Conservation (phyloP, 2,113 vertebrate genomes). For the Poecile atricapillus region DNA sequence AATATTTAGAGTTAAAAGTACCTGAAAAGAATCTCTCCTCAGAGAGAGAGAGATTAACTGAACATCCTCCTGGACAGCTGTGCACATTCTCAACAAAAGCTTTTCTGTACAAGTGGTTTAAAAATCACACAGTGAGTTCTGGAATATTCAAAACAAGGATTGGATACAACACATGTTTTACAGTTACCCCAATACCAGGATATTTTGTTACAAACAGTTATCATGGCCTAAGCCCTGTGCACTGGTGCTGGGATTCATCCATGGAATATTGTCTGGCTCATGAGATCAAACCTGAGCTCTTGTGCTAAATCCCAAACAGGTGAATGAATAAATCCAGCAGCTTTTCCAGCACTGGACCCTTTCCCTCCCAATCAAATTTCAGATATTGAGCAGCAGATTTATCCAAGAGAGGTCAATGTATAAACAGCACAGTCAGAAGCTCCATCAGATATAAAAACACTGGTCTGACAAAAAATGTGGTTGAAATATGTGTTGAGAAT, state of each 20-base stretch:
- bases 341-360: not conserved
- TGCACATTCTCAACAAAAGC: constrained; percentile 2
- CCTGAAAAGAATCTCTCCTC: constrained; percentile 19
- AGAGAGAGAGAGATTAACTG: not conserved
- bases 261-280: not conserved
- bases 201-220: not conserved
- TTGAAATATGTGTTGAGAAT: not conserved
- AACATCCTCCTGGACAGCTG: constrained; percentile 30
- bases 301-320: not conserved
- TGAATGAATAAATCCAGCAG: not conserved
- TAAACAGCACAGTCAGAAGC: constrained; percentile 14
- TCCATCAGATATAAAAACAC: not conserved
- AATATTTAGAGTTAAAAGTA: constrained; percentile 12
- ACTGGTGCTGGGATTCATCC: not conserved
- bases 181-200: not conserved
- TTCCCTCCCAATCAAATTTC: not conserved
- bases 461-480: not conserved
- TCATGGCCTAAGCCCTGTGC: not conserved
- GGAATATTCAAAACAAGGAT: not conserved
- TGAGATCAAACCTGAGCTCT: not conserved
- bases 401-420: not conserved
- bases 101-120: constrained; percentile 37
- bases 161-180: not conserved
- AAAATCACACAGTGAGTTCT: not conserved
- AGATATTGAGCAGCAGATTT: not conserved